Evolutionary conservation across 2,888 invertebrate genomes (phyloP).

Genomic region (Xylota sylvarum): DNA sequence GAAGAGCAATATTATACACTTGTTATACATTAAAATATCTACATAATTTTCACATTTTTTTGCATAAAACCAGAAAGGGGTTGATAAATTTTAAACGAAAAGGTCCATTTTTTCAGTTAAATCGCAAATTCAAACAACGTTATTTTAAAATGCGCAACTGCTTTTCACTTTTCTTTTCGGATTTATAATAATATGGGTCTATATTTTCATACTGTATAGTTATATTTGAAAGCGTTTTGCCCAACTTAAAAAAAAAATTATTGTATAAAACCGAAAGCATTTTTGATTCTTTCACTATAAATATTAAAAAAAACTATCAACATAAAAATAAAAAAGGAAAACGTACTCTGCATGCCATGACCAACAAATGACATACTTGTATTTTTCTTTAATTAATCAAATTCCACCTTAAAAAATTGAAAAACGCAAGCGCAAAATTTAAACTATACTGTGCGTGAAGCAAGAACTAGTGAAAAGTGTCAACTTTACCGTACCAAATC

Average conservation of each 20-base stretch:
- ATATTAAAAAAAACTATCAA: not conserved
- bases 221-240: too few species aligned
- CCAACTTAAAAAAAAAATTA: too few species aligned
- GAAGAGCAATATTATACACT: not conserved
- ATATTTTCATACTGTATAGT: too few species aligned
- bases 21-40: slow-evolving; percentile 1
- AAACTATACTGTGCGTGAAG: slow-evolving; percentile 7
- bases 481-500: slow-evolving; percentile 9
- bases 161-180: too few species aligned
- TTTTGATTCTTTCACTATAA: too few species aligned
- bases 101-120: too few species aligned
- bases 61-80: slow-evolving; percentile 3
- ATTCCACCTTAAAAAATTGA: not conserved
- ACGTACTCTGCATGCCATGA: not conserved
- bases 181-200: too few species aligned
- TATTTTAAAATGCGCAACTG: too few species aligned
- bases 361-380: not conserved
- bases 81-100: too few species aligned
- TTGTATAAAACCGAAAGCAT: too few species aligned
- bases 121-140: too few species aligned
- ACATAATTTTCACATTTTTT: slow-evolving; percentile 11
- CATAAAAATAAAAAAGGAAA: slow-evolving; percentile 1
- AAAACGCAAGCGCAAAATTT: slow-evolving; percentile 4
- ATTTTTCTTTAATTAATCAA: too few species aligned
- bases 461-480: not conserved